phyloP scores from a whole-genome alignment of 1,140 invertebrate genomes.

The Stegodyphus mimosarum region DNA sequence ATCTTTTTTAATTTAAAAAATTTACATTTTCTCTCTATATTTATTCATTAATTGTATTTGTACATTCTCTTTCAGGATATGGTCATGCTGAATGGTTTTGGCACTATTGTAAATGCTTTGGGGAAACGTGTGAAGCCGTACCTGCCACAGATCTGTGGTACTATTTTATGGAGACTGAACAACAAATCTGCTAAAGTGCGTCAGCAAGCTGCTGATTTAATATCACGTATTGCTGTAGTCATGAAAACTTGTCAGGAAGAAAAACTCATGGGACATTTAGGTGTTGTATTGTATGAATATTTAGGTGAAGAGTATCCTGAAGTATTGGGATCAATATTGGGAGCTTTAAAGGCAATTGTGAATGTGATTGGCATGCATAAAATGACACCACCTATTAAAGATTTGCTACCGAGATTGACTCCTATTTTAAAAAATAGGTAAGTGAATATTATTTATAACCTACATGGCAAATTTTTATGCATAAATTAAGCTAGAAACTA shows the following conservation, averaged over 20 bases:
- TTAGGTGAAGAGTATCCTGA: slow-evolving; percentile 99
- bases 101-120: slow-evolving; percentile 97
- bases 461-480: too few relatives aligned
- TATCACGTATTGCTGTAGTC: slow-evolving; percentile 97
- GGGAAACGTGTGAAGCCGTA: slow-evolving; percentile 98
- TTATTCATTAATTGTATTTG: background rate
- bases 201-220: slow-evolving; percentile 99
- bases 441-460: too few relatives aligned
- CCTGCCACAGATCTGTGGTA: slow-evolving; percentile 99
- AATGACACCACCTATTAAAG: slow-evolving; percentile 99
- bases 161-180: slow-evolving; percentile 98
- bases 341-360: slow-evolving; percentile 97
- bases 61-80: slow-evolving; percentile 79
- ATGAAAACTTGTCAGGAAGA: slow-evolving; percentile 99
- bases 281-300: slow-evolving; percentile 99
- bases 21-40: background rate
- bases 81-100: slow-evolving; percentile 99
- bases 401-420: slow-evolving; percentile 94
- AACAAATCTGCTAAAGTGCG: slow-evolving; percentile 99
- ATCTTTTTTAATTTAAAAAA: too few relatives aligned
- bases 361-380: slow-evolving; percentile 99
- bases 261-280: slow-evolving; percentile 99
- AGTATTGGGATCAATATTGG: slow-evolving; percentile 97
- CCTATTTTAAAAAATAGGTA: slow-evolving; percentile 90
- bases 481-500: too few relatives aligned